Evolutionary conservation across 2,888 invertebrate genomes (phyloP), one percentile per base, ranked within the genome.

Genomic region (Adineta ricciae): DNA sequence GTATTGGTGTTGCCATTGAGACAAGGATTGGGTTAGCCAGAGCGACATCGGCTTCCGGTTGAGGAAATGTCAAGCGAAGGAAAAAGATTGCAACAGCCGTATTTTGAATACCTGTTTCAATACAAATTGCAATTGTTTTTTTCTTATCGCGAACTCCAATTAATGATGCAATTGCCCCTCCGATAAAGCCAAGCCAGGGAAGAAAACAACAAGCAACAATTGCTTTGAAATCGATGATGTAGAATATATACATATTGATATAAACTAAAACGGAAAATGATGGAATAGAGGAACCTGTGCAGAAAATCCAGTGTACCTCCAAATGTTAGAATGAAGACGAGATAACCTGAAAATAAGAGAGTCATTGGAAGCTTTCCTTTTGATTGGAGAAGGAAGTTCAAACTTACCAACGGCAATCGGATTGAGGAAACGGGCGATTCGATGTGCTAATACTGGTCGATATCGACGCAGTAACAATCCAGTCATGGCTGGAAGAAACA

Each of bases 41-140:
- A 7, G 96, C 95, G 82, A 96, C 92, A 91, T 96, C 96, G 0
- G 94, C 95, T 87, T 94, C 94, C 0, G 96, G 96, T 88, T 95
- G 94, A 0, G 93, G 93, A 86, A 97, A 92, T 7, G 95, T 93
- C 89, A 95, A 93, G 86, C 94, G 91, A 84, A 97, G 91, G 88
- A 97, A 92, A 90, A 96, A 95, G 88, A 97, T 96, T 0, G 96
- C 93, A 87, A 97, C 93, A 78, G 96, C 96, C 0, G 96, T 96
- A 91, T 97, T 97, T 91, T 96, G 96, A 84, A 96, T 93, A 84
- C 96, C 64, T 64, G 90, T 91, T 87, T 97, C 97, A 83, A 97
- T 94, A 83, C 95, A 94, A 88, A 97, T 96, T 9, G 97, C 95
- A n/a, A 95, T 91, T 4, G 93, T 91, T 90, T 96, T 95, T 5